Evolutionary conservation across 2,888 invertebrate genomes (phyloP), one percentile per base, ranked within the genome.

Genomic region (Chrysolina oricalcia): DNA sequence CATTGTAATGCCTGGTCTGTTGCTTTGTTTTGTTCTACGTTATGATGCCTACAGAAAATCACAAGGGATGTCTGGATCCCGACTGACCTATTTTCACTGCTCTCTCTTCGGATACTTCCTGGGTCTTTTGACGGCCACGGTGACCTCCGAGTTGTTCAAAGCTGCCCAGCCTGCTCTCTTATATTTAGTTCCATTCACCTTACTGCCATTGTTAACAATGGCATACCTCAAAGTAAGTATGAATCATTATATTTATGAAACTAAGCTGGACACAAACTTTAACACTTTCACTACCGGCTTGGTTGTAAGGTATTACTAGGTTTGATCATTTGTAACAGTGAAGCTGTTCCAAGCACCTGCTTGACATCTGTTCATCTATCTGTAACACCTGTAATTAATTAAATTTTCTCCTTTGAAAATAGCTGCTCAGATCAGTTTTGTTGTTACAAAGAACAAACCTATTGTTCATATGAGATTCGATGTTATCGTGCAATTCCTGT

Each of bases 11-110:
- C 98, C 98, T 23, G 98, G 98, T 2, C 90, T 98, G 70, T 89
- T 98, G 85, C 91, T 98, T 81, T 98, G 98, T 90, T 98, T 98
- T 90, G 98, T 98, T 77, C 90, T 98, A 84, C 95, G 98, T 53
- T 98, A 98, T 89, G 98, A 98, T 90, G 98, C 98, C 13, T 98
- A 98, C 90, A 98, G 98, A 90, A 97, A 97, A 89, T 93, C 96
- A 68, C 96, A 95, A 87, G 91, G 95, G 17, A 73, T 89, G 77
- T 76, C 86, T 27, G 87, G 87, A 21, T 93, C 93, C 67, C 92
- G 94, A 81, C 91, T 95, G 86, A 97, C 97, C 86, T 98, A 98
- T 92, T 98, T 98, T 92, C 98, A 98, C 91, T 98, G 98, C 92
- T 98, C 98, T 86, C 93, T 98, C 87, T 94, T 98, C 89, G 98